These are phyloP conservation scores for Metaphire vulgaris DNA, from an alignment of 1,140 invertebrate genomes.

Conservation along the genomic window DNA sequence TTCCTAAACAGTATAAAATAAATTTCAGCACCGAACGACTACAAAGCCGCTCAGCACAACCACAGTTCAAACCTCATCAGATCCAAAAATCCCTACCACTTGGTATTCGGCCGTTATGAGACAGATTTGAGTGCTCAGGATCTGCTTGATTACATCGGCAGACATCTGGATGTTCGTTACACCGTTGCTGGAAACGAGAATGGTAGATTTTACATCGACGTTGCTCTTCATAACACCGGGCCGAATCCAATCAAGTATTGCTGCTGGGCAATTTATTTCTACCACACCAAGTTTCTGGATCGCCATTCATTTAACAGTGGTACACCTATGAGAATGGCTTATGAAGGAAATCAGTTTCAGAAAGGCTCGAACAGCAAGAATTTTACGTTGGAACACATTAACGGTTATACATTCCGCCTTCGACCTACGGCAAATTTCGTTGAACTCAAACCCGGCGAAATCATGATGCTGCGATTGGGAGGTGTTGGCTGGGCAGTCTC, in stretches of 20 bases:
- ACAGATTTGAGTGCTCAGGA: too few relatives aligned
- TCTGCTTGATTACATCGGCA: conserved; percentile 12
- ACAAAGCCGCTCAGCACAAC: too few relatives aligned
- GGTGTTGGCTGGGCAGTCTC: conserved; percentile 5
- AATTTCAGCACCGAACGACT: too few relatives aligned
- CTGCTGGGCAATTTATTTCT: conserved; percentile 20
- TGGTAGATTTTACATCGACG: conserved; percentile 10
- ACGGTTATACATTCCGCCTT: too few relatives aligned
- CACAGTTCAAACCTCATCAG: too few relatives aligned
- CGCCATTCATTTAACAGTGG: not conserved
- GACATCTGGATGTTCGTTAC: not conserved
- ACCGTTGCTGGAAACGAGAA: not conserved
- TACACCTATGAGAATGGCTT: not conserved
- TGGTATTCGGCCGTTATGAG: too few relatives aligned
- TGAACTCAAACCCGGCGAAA: not conserved
- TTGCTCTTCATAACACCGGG: conserved; percentile 1
- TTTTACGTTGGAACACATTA: too few relatives aligned
- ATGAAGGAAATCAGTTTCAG: not conserved
- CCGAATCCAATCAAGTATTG: not conserved
- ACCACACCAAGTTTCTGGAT: conserved; percentile 14
- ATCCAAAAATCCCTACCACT: too few relatives aligned
- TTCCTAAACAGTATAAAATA: too few relatives aligned
- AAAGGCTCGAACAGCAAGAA: not conserved
- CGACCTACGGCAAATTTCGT: not conserved
- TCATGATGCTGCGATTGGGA: not conserved